These are phyloP conservation scores for Melanocharis versteri DNA, from an alignment of 2,113 vertebrate genomes.

Conservation along the genomic window DNA sequence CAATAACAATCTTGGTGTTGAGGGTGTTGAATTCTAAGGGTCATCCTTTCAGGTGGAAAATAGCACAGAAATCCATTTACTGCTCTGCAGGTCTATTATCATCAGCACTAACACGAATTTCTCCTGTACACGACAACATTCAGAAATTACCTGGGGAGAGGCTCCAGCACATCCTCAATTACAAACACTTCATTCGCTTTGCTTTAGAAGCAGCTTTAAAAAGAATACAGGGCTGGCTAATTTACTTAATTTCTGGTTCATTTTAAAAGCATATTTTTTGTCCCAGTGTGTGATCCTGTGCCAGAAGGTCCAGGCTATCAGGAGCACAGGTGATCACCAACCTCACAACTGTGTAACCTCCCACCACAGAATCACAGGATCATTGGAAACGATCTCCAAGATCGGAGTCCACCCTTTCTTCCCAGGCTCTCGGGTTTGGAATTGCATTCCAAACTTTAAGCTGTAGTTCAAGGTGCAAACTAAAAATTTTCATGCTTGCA, in stretches of 20 bases:
- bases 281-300: accelerated
- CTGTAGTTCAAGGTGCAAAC: background rate
- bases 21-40: background rate
- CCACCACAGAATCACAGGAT: background rate
- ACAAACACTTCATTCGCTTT: background rate
- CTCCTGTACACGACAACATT: background rate
- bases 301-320: accelerated
- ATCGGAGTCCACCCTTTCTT: background rate
- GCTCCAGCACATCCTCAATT: background rate
- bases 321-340: too few species aligned
- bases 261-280: background rate
- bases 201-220: background rate
- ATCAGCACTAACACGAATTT: background rate
- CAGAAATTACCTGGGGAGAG: background rate
- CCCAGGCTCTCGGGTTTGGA: accelerated
- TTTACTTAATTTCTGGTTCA: background rate
- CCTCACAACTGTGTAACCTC: background rate
- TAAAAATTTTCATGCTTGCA: background rate
- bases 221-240: background rate
- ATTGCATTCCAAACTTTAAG: background rate
- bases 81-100: background rate
- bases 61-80: background rate
- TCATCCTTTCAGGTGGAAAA: background rate
- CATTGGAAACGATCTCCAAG: background rate
- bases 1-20: background rate